These are phyloP conservation scores for Myzus persicae DNA, from an alignment of 1,140 invertebrate genomes.

Conservation along the genomic window DNA sequence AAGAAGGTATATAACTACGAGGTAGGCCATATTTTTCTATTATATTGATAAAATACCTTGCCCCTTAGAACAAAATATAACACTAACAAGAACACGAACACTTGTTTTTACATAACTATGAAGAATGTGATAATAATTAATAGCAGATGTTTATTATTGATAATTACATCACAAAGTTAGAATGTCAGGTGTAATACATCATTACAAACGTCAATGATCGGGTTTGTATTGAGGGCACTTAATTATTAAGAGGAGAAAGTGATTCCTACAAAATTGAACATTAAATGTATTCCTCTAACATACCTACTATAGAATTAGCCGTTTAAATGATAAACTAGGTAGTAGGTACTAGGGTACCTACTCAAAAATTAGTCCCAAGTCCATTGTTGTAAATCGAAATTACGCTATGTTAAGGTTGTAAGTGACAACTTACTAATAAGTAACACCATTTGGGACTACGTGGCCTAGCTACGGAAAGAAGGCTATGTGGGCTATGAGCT, in stretches of 20 bases:
- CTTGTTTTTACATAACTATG: not conserved
- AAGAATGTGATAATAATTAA: not conserved
- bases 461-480: too few relatives aligned
- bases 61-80: not conserved
- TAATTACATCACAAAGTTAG: not conserved
- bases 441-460: too few relatives aligned
- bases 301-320: not conserved
- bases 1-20: not conserved
- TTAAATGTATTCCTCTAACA: not conserved
- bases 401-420: too few relatives aligned
- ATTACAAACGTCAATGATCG: slow-evolving; percentile 18
- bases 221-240: slow-evolving; percentile 17
- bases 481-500: too few relatives aligned
- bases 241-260: slow-evolving; percentile 27
- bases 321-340: not conserved
- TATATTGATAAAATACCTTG: not conserved
- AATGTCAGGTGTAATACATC: not conserved
- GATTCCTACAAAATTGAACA: slow-evolving; percentile 9
- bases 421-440: too few relatives aligned
- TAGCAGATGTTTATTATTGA: not conserved
- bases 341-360: not conserved
- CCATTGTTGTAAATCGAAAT: too few relatives aligned
- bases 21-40: not conserved
- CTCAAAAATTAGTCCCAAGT: not conserved
- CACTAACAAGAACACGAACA: not conserved